Base-by-base conservation (phyloP, 64 coral and sea anemone species). In the Dendronephthya gigantea region DNA sequence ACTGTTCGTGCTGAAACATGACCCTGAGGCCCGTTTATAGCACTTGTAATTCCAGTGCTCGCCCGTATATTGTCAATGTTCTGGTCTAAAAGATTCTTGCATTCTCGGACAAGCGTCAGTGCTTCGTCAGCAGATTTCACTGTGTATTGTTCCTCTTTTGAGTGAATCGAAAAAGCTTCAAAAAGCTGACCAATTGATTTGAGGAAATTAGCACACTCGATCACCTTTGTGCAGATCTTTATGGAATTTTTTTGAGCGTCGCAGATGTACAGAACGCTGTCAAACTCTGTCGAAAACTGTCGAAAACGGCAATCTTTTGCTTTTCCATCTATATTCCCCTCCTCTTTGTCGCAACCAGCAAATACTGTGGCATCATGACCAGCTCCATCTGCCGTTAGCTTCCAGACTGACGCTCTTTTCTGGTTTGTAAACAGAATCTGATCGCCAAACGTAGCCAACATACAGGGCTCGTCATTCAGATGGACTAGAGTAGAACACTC, bases 81-180 rank as follows among this genome's bases (percentile, higher is more conserved):
- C n/a, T 88, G 43, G 14, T 83, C 87, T 31, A 88, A 51, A 39
- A 83, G 51, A 17, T 59, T 51, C 35, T 68, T 88, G 81, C 87
- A 83, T 45, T 88, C 32, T 40, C 87, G 15, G 27, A 66, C 87
- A 66, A 88, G 81, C 33, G 81, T 39, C 13, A 88, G 79, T 9
- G 87, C 87, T 14, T 75, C 49, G 25, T 68, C 23, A 28, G 7
- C 72, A 34, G 72, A 79, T 35, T 68, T 62, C 6, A 83, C 52
- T 59, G 79, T 83, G 36, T 89, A 83, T 27, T 12, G 15, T 82
- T 35, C 79, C 17, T 49, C 87, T 83, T 76, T 89, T 8, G 50
- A 40, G 33, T 89, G 87, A 30, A 83, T 65, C 9, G 87, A 89
- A 37, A 89, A 89, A 39, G 87, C 87, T 89, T 89, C 81, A 83